Evolutionary conservation across 2,113 vertebrate genomes (phyloP), one percentile per base, ranked within the genome.

Genomic region (Ifrita kowaldi): DNA sequence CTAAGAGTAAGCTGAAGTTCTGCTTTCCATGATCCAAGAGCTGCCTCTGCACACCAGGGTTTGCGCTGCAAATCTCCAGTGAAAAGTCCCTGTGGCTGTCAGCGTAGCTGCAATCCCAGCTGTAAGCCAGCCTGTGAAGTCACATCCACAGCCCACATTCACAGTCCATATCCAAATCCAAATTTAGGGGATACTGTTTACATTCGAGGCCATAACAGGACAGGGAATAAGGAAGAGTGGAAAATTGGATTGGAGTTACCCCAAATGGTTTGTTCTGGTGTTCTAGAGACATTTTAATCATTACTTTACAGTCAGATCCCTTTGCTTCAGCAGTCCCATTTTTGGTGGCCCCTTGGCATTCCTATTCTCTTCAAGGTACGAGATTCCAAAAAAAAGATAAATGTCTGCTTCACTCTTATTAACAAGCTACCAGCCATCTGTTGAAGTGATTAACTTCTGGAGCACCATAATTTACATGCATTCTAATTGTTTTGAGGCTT

Each of bases 401-500:
- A 57, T 78, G 21, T 70, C 60, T 77, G 16, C 23, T 84, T 91
- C 35, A 12, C 8, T 63, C 19, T 85, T 92, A 90, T 81, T 96
- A 96, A 65, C 53, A 80, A 37, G 52, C 41, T 89, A 91, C 85
- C 22, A 93, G 83, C 57, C 86, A 96, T 80, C 81, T 78, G 69
- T 78, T 64, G 84, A n/a, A 87, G 65, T 13, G 32, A 60, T 90
- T 96, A 96, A 95, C 89, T 97, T 92, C 91, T 93, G 74, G 28
- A 84, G 74, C 76, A 87, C 35, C 32, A 64, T 82, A 91, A 94
- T 92, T 97, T 93, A 64, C 42, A 81, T 49, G 46, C 28, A 74
- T 93, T 96, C 96, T 68, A 71, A 93, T 93, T 93, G 82, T 96
- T 97, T 95, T 83, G 74, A 89, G 68, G 47, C 56, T 95, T 95